Evolutionary conservation across 2,888 invertebrate genomes (phyloP).

Genomic region (Cephonodes hylas): DNA sequence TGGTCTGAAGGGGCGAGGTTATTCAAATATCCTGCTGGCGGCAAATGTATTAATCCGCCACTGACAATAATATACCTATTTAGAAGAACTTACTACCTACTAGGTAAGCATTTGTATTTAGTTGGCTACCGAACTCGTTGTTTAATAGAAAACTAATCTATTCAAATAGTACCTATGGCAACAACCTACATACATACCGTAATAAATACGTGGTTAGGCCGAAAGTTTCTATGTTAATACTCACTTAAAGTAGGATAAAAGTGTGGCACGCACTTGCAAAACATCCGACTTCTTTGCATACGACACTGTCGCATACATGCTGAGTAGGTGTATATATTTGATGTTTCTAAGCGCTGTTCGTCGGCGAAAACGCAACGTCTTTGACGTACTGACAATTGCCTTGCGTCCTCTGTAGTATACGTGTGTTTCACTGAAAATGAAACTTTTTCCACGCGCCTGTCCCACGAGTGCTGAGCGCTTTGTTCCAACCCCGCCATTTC

Average conservation of each 20-base stretch:
- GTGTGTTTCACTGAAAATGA: conserved; percentile 88
- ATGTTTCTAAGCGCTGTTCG: conserved; percentile 83
- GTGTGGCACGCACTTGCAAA: conserved; percentile 87
- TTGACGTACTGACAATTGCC: conserved; percentile 84
- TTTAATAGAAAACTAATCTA: background rate
- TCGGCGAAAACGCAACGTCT: conserved; percentile 87
- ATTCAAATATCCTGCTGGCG: too few relatives aligned
- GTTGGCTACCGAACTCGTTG: background rate
- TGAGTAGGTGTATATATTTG: conserved; percentile 84
- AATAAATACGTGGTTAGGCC: background rate
- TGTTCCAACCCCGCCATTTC: conserved; percentile 86
- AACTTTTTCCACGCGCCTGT: conserved; percentile 80
- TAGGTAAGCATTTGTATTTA: too few relatives aligned
- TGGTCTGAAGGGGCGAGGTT: too few relatives aligned
- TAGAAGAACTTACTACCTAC: too few relatives aligned
- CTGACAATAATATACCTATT: too few relatives aligned
- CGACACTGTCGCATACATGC: conserved; percentile 88
- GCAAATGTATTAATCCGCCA: too few relatives aligned
- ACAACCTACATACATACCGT: background rate
- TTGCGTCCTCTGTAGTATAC: conserved; percentile 87
- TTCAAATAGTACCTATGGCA: background rate
- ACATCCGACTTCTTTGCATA: conserved; percentile 82
- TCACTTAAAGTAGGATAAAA: conserved; percentile 84
- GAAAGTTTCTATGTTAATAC: conserved; percentile 24
- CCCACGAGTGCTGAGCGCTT: conserved; percentile 86